These are phyloP conservation scores for Lepidurus packardi DNA, from an alignment of 1,140 invertebrate species.

Conservation along the genomic window DNA sequence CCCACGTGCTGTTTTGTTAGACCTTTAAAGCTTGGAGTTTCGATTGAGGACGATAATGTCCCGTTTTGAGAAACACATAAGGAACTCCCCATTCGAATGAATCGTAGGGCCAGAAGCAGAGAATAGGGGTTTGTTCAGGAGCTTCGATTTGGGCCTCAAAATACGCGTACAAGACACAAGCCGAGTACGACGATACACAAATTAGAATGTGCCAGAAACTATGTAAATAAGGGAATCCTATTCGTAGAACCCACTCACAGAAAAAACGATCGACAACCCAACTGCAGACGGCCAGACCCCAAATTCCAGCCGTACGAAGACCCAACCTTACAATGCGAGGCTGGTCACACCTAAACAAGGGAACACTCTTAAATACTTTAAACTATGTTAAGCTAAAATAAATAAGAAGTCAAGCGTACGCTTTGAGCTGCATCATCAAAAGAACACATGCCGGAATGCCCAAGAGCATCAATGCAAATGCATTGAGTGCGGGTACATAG, in stretches of 20 bases:
- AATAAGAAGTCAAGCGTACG: constrained; percentile 46
- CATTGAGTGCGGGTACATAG: constrained; percentile 67
- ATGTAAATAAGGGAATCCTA: constrained; percentile 72
- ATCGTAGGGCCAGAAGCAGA: constrained; percentile 3
- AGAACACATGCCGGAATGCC: constrained; percentile 61
- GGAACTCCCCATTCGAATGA: constrained; percentile 8
- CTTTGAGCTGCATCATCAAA: constrained; percentile 58
- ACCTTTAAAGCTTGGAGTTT: not conserved
- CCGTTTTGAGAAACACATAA: constrained; percentile 3
- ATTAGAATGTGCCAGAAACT: constrained; percentile 74
- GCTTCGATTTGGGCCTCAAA: constrained; percentile 64
- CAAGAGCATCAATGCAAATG: constrained; percentile 70
- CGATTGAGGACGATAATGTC: not conserved
- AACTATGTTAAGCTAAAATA: not conserved
- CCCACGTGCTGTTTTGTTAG: not conserved
- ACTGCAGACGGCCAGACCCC: constrained; percentile 61
- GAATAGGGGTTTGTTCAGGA: not conserved
- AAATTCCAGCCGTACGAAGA: constrained; percentile 57
- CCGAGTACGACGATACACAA: constrained; percentile 67
- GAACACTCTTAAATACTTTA: constrained; percentile 12
- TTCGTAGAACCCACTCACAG: constrained; percentile 66
- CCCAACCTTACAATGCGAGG: constrained; percentile 59
- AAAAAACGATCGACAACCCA: constrained; percentile 72
- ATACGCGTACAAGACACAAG: constrained; percentile 68
- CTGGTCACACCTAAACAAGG: constrained; percentile 54